A percentile compares a stretch with the other conserved stretches of the same genome.
Conservation (phyloP, 2,797 vertebrate genomes). For the Sphaeramia orbicularis region DNA sequence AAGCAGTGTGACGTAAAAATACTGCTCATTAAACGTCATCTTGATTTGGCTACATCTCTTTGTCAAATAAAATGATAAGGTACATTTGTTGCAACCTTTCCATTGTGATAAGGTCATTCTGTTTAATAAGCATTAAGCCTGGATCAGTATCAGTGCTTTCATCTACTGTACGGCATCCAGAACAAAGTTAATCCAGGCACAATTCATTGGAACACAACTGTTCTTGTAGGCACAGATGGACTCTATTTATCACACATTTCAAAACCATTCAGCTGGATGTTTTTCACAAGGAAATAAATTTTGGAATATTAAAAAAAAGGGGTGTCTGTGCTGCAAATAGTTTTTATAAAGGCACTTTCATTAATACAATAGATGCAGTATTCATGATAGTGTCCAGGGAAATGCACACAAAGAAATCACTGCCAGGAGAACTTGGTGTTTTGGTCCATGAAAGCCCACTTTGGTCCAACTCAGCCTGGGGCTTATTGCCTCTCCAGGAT, state of each 20-base stretch:
- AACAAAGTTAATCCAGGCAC: constrained; percentile 70
- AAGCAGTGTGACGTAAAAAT: constrained; percentile 2
- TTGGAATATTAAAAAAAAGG: background rate
- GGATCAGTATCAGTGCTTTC: constrained; percentile 74
- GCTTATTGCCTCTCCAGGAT: constrained; percentile 68
- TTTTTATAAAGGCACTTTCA: background rate
- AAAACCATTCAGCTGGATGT: constrained; percentile 21
- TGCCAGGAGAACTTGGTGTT: constrained; percentile 40
- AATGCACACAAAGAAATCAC: constrained; percentile 26
- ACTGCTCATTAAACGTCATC: constrained; percentile 13
- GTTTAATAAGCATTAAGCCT: constrained; percentile 79
- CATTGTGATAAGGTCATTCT: constrained; percentile 73
- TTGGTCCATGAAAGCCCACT: constrained; percentile 70
- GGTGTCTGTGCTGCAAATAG: background rate
- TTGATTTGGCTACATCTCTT: constrained; percentile 8
- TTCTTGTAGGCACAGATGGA: background rate
- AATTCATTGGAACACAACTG: constrained; percentile 30
- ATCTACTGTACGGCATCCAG: constrained; percentile 34
- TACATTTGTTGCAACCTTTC: constrained; percentile 56
- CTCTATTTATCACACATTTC: constrained; percentile 16
- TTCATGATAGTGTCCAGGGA: constrained; percentile 16
- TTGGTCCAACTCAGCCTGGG: constrained; percentile 65
- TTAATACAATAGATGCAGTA: background rate
- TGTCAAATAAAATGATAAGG: constrained; percentile 27
- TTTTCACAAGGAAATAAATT: background rate